Conservation (phyloP, 2,888 invertebrate genomes). For the Pollenia griseotomentosa region DNA sequence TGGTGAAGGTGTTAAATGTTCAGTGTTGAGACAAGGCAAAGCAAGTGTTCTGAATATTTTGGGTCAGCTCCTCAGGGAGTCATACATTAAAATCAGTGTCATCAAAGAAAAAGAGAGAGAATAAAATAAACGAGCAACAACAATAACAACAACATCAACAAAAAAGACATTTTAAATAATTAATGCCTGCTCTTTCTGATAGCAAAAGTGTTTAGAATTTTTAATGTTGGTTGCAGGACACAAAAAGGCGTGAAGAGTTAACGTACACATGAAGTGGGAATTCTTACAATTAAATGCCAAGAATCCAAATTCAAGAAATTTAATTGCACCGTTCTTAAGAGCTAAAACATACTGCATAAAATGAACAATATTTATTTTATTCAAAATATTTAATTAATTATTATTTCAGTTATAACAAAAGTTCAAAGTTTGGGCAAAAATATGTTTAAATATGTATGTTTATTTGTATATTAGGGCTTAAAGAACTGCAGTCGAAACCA, state of each 20-base stretch:
- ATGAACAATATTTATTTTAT: no score
- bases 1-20: slow-evolving; percentile 70
- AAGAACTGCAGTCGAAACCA: no score
- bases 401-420: no score
- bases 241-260: background rate
- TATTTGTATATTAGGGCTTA: no score
- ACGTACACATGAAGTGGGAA: background rate
- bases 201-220: slow-evolving; percentile 51
- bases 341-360: no score
- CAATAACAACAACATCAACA: slow-evolving; percentile 43
- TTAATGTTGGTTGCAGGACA: slow-evolving; percentile 29
- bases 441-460: no score
- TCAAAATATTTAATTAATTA: no score
- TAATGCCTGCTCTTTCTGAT: slow-evolving; percentile 61
- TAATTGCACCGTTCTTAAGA: no score
- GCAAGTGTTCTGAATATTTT: slow-evolving; percentile 78
- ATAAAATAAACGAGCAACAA: background rate
- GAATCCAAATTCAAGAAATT: background rate
- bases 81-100: slow-evolving; percentile 83
- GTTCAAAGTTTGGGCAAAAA: no score
- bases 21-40: slow-evolving; percentile 49
- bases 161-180: slow-evolving; percentile 73
- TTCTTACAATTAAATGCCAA: slow-evolving; percentile 3
- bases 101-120: slow-evolving; percentile 74
- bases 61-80: slow-evolving; percentile 82